These are phyloP conservation scores for Tinamus guttatus DNA, from an alignment of 2,113 vertebrate genomes.

Conservation along the genomic window DNA sequence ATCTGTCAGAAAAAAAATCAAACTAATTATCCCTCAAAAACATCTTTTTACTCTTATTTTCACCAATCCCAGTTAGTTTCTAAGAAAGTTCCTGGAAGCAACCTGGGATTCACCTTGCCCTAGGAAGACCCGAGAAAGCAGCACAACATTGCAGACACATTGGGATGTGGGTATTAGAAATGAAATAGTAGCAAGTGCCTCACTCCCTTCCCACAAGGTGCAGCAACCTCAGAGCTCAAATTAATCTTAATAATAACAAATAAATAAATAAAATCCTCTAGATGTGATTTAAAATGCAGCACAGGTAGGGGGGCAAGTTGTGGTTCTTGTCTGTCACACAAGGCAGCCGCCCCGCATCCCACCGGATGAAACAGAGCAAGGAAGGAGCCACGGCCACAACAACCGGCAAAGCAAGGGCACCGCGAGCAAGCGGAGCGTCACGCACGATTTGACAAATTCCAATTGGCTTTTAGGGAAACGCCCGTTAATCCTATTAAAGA, in stretches of 20 bases:
- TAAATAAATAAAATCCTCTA: background rate
- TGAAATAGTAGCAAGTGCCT: background rate
- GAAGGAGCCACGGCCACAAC: too few species aligned
- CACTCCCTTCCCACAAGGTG: background rate
- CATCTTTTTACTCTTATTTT: background rate
- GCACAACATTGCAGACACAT: background rate
- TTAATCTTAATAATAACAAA: background rate
- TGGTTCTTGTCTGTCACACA: background rate
- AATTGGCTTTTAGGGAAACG: conserved; percentile 58
- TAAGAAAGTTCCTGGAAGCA: background rate
- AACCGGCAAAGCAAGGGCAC: too few species aligned
- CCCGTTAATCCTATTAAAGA: conserved; percentile 49
- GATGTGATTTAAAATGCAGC: background rate
- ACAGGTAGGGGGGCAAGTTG: too few species aligned
- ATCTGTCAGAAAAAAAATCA: background rate
- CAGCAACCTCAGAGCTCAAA: background rate
- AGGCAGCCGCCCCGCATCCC: too few species aligned
- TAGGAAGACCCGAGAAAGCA: background rate
- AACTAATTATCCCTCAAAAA: background rate
- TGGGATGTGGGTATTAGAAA: background rate
- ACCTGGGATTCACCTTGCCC: background rate
- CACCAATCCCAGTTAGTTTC: background rate
- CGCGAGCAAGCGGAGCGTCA: background rate
- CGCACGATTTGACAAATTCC: conserved; percentile 60
- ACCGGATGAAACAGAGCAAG: too few species aligned